Base-by-base conservation (phyloP, 1,140 invertebrate species). In the Heterodera carotae region DNA sequence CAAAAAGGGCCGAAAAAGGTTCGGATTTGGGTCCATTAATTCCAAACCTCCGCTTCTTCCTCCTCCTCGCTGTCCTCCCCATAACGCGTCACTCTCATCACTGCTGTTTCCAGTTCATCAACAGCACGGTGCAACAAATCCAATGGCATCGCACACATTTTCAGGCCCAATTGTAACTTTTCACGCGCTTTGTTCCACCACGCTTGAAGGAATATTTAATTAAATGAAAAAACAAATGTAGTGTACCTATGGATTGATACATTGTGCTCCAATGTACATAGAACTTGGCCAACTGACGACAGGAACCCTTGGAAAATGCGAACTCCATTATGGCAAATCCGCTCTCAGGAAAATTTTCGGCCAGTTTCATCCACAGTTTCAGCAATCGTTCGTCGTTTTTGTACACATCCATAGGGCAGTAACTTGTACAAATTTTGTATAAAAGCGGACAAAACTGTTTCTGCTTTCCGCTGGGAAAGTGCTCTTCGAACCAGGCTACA, bases 311-410 rank as follows among this genome's bases (percentile, higher is more conserved):
- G 10, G 43, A 36, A 60, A 75, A 84, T 25, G 81, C 81, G 69
- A 82, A 82, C n/a, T 82, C 81, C 75, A 82, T 84, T 8, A 82
- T 76, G 27, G 81, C 81, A 5, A 84, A 56, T 18, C 74, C 82
- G 48, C 78, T 70, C 56, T 79, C 78, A 15, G 82, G 82, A 64
- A 82, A 84, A 60, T 73, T 76, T 36, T 82, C 82, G 5, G 81
- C 33, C 31, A 82, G 68, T 56, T 75, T 69, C 22, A 84, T 2
- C 81, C 81, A 82, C 22, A 82, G 53, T 39, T 82, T 82, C 78
- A 82, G 29, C n/a, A 82, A 29, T 8, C 81, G 82, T 27, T 82
- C 81, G 56, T 82, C 81, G 36, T 84, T 80, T 84, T 82, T 84
- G 62, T 80, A 79, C 22, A 22, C 60, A 29, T 48, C 29, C 33